Base-by-base conservation (phyloP, 1,140 invertebrate genomes). In the Cyphomyrmex costatus region DNA sequence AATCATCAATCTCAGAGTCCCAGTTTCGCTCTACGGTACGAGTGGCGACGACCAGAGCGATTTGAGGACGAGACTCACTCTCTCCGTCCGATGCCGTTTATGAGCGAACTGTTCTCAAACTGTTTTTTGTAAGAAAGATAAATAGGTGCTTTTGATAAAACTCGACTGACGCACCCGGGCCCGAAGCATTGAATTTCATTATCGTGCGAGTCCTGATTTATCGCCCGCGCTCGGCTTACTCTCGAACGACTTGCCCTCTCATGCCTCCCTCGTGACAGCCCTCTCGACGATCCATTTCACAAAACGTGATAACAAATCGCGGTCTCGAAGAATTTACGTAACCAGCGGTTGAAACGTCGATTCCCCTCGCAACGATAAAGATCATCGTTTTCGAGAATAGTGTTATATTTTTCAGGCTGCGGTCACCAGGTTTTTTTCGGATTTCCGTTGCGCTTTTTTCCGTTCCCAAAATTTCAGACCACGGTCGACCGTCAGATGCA, bases 111-210 rank as follows among this genome's bases (percentile, higher is more conserved):
- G 86, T 87, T 90, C 76, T 90, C 88, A 85, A 90, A 90, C 85
- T 89, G 85, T 89, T 90, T 49, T n/a, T 90, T 86, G 85, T 85
- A 89, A 90, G 88, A 90, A 90, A 89, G 89, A 90, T 89, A 89
- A 90, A 90, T 89, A 90, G 89, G 86, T 74, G 73, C 77, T 78
- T 87, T 90, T 87, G 89, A 89, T 87, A 89, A 90, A 90, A 89
- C 66, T 89, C 60, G 49, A 56, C 70, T 76, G 66, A 90, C 79
- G 71, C 85, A 82, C 36, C 77, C 73, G 36, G 14, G 51, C 30
- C 65, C 58, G n/a, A 30, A 63, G 85, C 73, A 74, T 87, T 89
- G 88, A 90, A 89, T 89, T 90, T 89, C 85, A 90, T 90, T 89
- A 90, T 90, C 86, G 82, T 68, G 14, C 68, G 66, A 78, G 46